Evolutionary conservation across 2,113 vertebrate species (phyloP).

Genomic region (Regulus satrapa): DNA sequence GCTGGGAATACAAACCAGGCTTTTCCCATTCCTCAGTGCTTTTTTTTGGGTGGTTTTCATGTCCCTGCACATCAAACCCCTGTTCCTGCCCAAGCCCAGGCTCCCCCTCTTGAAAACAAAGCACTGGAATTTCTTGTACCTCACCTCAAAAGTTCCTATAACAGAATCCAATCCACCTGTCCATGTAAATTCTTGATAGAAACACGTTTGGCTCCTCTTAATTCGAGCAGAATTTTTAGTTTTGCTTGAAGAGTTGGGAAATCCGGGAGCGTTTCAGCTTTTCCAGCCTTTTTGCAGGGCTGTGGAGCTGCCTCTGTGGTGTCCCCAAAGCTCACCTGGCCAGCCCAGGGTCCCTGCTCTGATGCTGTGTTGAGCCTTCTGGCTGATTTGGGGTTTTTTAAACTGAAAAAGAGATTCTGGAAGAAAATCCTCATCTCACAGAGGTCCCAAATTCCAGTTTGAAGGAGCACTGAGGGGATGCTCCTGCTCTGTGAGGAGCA

Average conservation of each 20-base stretch:
- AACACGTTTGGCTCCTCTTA: background rate
- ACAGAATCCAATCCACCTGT: background rate
- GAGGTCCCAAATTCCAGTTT: background rate
- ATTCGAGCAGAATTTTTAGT: background rate
- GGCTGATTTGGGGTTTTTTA: background rate
- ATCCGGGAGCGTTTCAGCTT: fast-evolving
- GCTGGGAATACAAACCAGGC: background rate
- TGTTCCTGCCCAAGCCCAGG: background rate
- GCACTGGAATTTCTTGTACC: fast-evolving
- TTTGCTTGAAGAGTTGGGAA: background rate
- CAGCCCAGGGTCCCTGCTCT: no score
- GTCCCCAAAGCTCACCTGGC: background rate
- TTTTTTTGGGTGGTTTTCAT: background rate
- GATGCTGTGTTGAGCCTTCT: fast-evolving
- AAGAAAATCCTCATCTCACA: background rate
- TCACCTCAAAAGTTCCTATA: background rate
- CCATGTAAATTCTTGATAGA: fast-evolving
- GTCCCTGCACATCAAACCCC: background rate
- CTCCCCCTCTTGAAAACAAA: background rate
- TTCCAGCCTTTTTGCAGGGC: background rate
- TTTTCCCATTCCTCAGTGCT: background rate
- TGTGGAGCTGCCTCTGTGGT: background rate
- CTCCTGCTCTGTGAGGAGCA: background rate
- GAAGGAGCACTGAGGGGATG: no score
- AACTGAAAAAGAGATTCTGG: background rate